phyloP scores from a whole-genome alignment of 2,797 vertebrate species.

The Falco biarmicus region DNA sequence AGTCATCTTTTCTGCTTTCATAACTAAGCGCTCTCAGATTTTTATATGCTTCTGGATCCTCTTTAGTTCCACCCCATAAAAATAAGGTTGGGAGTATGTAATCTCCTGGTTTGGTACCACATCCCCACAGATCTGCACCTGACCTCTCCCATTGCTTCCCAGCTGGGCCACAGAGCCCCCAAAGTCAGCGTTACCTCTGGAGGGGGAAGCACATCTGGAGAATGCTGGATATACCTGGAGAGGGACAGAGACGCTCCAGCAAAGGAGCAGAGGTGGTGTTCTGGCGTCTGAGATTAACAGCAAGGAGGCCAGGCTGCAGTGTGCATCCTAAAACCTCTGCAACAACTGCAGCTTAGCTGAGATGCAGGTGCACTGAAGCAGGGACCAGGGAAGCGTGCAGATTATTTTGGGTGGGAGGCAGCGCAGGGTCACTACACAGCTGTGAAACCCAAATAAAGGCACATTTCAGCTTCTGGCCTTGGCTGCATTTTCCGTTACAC shows the following conservation, averaged over 20 bases:
- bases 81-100: background rate
- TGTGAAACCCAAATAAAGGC: slow-evolving; percentile 46
- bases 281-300: background rate
- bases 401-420: background rate
- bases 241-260: background rate
- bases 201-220: background rate
- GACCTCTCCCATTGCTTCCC: background rate
- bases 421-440: background rate
- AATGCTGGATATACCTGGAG: background rate
- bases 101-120: background rate
- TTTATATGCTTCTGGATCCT: background rate
- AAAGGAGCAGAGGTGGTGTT: background rate
- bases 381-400: background rate
- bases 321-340: background rate
- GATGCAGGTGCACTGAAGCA: background rate
- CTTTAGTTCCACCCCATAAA: background rate
- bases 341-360: background rate
- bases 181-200: background rate
- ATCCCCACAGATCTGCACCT: background rate
- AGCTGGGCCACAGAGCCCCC: background rate
- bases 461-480: slow-evolving; percentile 14
- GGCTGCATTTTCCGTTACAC: slow-evolving; percentile 12
- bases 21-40: background rate
- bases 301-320: background rate
- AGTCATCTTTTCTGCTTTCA: background rate